A percentile compares a stretch with the other conserved stretches of the same genome.
Conservation (phyloP, 1,140 invertebrate species). For the Ips typographus region DNA sequence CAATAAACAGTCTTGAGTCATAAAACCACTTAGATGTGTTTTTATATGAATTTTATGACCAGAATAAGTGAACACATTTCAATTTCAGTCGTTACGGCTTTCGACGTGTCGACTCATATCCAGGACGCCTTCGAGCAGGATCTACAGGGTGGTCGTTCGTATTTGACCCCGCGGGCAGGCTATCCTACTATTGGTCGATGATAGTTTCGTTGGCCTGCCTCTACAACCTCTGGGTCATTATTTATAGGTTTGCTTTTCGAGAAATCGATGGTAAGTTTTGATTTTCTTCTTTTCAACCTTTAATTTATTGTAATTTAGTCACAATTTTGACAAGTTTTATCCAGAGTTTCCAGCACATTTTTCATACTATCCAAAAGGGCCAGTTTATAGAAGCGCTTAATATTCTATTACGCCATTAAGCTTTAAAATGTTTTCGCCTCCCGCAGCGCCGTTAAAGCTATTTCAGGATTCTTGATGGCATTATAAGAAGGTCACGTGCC, state of each 20-base stretch:
- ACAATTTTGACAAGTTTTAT: neutral
- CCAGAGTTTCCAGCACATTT: neutral
- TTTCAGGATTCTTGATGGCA: conserved; percentile 14
- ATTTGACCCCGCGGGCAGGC: conserved; percentile 86
- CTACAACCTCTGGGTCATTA: conserved; percentile 99
- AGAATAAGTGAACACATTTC: neutral
- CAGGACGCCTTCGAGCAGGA: conserved; percentile 55
- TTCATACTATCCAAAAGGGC: neutral
- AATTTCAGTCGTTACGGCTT: conserved; percentile 53
- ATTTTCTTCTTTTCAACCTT: neutral
- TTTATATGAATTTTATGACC: too few species aligned
- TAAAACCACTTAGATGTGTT: too few species aligned
- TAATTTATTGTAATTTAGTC: conserved; percentile 1
- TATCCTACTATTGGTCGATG: conserved; percentile 96
- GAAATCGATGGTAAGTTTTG: conserved; percentile 76
- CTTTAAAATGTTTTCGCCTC: conserved; percentile 5
- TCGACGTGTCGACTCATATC: conserved; percentile 50
- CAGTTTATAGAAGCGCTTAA: conserved; percentile 2
- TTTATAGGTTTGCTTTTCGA: conserved; percentile 97
- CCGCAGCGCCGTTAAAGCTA: neutral
- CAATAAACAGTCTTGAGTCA: too few species aligned
- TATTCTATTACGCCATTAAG: neutral
- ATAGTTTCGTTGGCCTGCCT: conserved; percentile 96
- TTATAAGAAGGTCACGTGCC: conserved; percentile 5
- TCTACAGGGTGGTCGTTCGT: conserved; percentile 86